Evolutionary conservation across 2,888 invertebrate species (phyloP).

Genomic region (Cerastis leucographa): DNA sequence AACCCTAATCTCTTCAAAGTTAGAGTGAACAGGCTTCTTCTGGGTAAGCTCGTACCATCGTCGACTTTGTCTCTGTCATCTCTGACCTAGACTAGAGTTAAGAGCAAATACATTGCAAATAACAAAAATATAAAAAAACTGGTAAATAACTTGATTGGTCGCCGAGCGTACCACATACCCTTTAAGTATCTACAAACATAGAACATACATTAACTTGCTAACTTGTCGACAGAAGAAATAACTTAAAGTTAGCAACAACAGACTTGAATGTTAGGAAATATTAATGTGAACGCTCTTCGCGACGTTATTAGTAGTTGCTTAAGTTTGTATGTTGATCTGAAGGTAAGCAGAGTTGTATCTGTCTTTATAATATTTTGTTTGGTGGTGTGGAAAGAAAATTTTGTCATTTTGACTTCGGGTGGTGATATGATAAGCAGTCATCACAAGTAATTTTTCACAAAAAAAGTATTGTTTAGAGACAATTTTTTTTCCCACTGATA

Average conservation of each 20-base stretch:
- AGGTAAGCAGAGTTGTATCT: neutral
- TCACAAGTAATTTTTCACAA: too few species aligned
- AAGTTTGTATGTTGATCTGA: conserved; percentile 4
- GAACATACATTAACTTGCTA: neutral
- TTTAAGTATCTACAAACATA: conserved; percentile 6
- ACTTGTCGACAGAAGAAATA: conserved; percentile 24
- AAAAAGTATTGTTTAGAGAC: too few species aligned
- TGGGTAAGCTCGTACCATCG: too few species aligned
- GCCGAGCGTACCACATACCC: neutral
- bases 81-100: too few species aligned
- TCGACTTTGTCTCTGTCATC: too few species aligned
- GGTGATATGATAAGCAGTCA: neutral
- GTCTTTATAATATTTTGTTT: conserved; percentile 1
- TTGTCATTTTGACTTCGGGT: too few species aligned
- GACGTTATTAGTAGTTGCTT: conserved; percentile 15
- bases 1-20: too few species aligned
- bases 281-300: conserved; percentile 17
- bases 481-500: too few species aligned
- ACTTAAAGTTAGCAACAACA: conserved; percentile 4
- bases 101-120: too few species aligned
- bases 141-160: too few species aligned
- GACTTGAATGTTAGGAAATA: conserved; percentile 13
- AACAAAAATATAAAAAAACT: too few species aligned
- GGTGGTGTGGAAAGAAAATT: neutral
- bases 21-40: too few species aligned